Evolutionary conservation across 92 coral and sea anemone species (phyloP), one percentile per base, ranked within the genome.

Genomic region (Zoanthus solanderi): DNA sequence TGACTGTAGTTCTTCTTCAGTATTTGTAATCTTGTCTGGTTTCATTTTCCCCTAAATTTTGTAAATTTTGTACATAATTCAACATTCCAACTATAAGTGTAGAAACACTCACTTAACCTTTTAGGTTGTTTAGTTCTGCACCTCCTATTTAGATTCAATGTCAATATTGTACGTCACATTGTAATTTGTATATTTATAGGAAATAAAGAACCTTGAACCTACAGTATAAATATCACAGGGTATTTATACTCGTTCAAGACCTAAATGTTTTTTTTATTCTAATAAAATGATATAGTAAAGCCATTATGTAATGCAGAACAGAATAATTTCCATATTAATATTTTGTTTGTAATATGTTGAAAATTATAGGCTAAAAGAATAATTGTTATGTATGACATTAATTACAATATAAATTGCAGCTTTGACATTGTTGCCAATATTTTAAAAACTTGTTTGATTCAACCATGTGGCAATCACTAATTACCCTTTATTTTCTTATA

Each of bases 301-400:
- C 2, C 73, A 68, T 68, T 68, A 18, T 68, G 73, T 68, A 68
- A 68, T 68, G 73, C 73, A 68, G 73, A 68, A 68, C 73, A 68
- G 73, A 68, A 68, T 68, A 68, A 68, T 68, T 68, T 37, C 18
- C 71, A 65, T 6, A 65, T 65, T 65, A 65, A 65, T 5, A 65
- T 65, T 65, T 65, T 65, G 71, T 23, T 65, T 5, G 71, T 23
- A 23, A 65, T 4, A 65, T 65, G 71, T 65, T 65, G 32, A 65
- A 65, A 65, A 65, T 65, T 65, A 68, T 68, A 68, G 73, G 45
- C 73, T 68, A 68, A 68, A 68, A 68, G 73, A 17, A 68, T 68
- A 68, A 68, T 17, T 67, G 73, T 67, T 0, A 67, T 67, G 73
- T 67, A 34, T 34, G 42, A 1, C 42, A 34, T 34, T 34, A 34